Base-by-base conservation (phyloP, 1,140 invertebrate genomes). In the Bombus waltoni region DNA sequence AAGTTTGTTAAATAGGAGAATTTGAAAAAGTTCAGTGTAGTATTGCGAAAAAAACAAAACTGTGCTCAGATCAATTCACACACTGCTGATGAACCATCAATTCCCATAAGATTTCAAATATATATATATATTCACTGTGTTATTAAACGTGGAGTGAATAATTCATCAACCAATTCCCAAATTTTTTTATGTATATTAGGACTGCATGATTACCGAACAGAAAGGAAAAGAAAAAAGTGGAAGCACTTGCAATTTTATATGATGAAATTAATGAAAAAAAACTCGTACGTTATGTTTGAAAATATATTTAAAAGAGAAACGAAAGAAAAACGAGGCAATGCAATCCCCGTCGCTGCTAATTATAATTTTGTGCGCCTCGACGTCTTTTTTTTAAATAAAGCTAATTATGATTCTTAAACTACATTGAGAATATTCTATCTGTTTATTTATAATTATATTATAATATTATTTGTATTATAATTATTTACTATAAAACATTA, bases 1-100 rank as follows among this genome's bases (percentile, higher is more conserved):
- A 72, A 65, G 68, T 84, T 79, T 85, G 68, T 85, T 85, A 80
- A 85, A 62, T 79, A 83, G 42, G 32, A 80, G 79, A 85, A 80
- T 70, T 78, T 62, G 28, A 62, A 62, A 59, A 80, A 68, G 22
- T 77, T 71, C 65, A 83, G 53, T 80, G 77, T 76, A 83, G 35
- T 59, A 84, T 47, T 44, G 25, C 25, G 32, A 57, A 42, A 78
- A 53, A 38, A 83, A 53, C 59, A 62, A 66, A 66, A 71, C 40
- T 84, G 53, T 84, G 82, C 75, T 78, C 82, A 68, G 62, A 78
- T 59, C 47, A 76, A 35, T 76, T n/a, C 18, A 83, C 35, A 78
- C 40, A 76, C 18, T 44, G 57, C 40, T 82, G 32, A 75, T 47
- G 40, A 66, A 68, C 47, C 42, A 53, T 68, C n/a, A 78, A 78